Base-by-base conservation (phyloP, 2,888 invertebrate genomes). In the Cecidostiba fungosa region DNA sequence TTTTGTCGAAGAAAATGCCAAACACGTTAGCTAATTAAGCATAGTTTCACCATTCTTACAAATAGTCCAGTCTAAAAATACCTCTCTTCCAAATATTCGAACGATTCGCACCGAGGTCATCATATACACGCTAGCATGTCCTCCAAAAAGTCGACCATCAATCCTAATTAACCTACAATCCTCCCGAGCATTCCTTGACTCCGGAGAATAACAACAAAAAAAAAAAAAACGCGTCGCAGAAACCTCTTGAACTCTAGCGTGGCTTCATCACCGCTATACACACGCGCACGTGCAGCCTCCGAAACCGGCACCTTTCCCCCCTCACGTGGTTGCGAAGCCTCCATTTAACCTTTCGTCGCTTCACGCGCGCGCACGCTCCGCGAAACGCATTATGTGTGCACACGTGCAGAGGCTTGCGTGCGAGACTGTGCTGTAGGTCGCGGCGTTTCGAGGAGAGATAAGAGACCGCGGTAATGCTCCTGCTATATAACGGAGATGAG, bases 331-430 rank as follows among this genome's bases (percentile, higher is more conserved):
- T 73, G 39, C 29, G 43, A 81, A 76, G 50, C 66, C 69, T 66
- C 50, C 66, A 76, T 36, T 82, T 82, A 82, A 82, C 82, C 82
- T 66, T 50, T 82, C 69, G 50, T 82, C 82, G 76, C 76, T 36
- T 80, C 23, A 36, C 62, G 62, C 62, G 29, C 43, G 54, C 79
- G 72, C 62, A 14, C 43, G 54, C 79, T 54, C 80, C 50, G 54
- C 70, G 36, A 26, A 54, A 72, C 50, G 50, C 36, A 70, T 70
- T 70, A 66, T 50, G 19, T 50, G 69, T 5, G 39, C 29, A 73
- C 82, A 82, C 82, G 82, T 66, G 74, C 26, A 32, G n/a, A 36
- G 19, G 19, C 16, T 16, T 36, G 69, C 69, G 72, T n/a, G 72
- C 39, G 39, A 72, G n/a, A n/a, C 70, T 6, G n/a, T 16, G n/a